Evolutionary conservation across 1,140 invertebrate species (phyloP).

Genomic region (Aphaenogaster ashmeadi): DNA sequence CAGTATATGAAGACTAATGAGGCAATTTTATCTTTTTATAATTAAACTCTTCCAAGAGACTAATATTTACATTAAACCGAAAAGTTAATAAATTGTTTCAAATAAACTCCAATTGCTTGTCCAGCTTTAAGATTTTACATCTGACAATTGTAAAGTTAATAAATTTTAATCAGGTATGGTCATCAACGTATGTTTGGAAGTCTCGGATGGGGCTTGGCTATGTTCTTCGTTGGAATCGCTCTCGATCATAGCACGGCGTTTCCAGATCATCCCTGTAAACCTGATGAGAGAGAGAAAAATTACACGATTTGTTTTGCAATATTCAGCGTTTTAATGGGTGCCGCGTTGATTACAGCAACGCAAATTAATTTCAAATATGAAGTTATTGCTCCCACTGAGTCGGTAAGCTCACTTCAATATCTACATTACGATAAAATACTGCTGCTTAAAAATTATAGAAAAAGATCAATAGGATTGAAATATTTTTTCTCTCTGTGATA

Average conservation of each 20-base stretch:
- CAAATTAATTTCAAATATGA: conserved; percentile 95
- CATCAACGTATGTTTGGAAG: conserved; percentile 99
- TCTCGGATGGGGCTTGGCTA: conserved; percentile 98
- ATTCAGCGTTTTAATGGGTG: conserved; percentile 98
- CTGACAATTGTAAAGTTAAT: conserved; percentile 22
- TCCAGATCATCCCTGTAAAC: conserved; percentile 95
- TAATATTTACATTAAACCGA: neutral
- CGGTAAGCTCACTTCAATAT: conserved; percentile 73
- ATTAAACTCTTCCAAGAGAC: neutral
- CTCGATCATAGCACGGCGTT: conserved; percentile 98
- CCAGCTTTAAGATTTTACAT: neutral
- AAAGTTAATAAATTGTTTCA: neutral
- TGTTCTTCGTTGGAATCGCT: conserved; percentile 99
- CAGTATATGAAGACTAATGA: neutral
- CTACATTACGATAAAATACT: neutral
- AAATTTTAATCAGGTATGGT: conserved; percentile 91
- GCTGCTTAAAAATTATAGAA: neutral
- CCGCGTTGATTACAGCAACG: conserved; percentile 96
- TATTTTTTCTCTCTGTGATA: neutral
- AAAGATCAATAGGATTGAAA: neutral
- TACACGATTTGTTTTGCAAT: conserved; percentile 99
- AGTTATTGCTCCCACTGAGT: conserved; percentile 76
- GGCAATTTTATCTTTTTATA: neutral
- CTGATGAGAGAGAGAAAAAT: conserved; percentile 96
- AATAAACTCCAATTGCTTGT: neutral